Evolutionary conservation across 1,140 invertebrate genomes (phyloP).

Genomic region (Drosophila asahinai): DNA sequence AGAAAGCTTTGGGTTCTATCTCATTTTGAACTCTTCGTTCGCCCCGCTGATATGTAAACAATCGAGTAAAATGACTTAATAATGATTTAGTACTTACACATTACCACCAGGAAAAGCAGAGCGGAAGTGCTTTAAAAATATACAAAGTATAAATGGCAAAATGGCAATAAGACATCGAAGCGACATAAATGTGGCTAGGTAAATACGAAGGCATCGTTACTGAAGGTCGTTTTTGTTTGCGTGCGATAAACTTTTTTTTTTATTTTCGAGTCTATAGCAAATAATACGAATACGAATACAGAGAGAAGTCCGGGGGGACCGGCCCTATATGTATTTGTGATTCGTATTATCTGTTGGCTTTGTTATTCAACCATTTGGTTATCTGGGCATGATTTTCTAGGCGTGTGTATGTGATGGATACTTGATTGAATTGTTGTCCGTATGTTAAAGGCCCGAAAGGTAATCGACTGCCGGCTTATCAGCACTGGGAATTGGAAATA

Average conservation of each 20-base stretch:
- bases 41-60: slow-evolving; percentile 24
- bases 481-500: slow-evolving; percentile 16
- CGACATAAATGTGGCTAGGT: slow-evolving; percentile 47
- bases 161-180: slow-evolving; percentile 51
- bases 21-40: slow-evolving; percentile 6
- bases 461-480: slow-evolving; percentile 55
- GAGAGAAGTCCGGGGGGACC: background rate
- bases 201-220: slow-evolving; percentile 52
- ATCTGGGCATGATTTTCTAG: slow-evolving; percentile 32
- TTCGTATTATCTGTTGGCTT: slow-evolving; percentile 42
- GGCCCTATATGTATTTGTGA: slow-evolving; percentile 21
- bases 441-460: slow-evolving; percentile 41
- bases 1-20: slow-evolving; percentile 1
- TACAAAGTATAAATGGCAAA: slow-evolving; percentile 23
- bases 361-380: slow-evolving; percentile 73
- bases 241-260: slow-evolving; percentile 52
- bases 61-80: slow-evolving; percentile 7
- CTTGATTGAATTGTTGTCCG: slow-evolving; percentile 71
- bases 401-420: slow-evolving; percentile 43
- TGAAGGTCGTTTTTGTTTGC: slow-evolving; percentile 79
- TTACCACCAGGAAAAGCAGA: slow-evolving; percentile 16
- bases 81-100: background rate
- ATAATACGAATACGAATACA: slow-evolving; percentile 54
- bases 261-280: slow-evolving; percentile 51
- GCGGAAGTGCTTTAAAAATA: slow-evolving; percentile 34